Evolutionary conservation across 2,888 invertebrate species (phyloP).

Genomic region (Girardia tigrina): DNA sequence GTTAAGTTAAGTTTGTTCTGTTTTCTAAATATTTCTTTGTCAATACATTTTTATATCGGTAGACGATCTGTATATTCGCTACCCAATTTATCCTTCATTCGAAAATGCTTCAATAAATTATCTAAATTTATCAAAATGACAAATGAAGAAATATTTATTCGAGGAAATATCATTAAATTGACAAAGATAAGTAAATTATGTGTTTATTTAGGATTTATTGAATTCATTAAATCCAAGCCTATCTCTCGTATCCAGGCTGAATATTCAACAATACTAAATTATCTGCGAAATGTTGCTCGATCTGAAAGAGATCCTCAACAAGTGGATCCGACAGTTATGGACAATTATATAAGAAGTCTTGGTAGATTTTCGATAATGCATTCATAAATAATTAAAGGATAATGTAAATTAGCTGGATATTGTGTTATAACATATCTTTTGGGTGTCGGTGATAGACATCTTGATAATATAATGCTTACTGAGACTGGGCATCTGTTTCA

Average conservation of each 20-base stretch:
- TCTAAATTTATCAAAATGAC: no score
- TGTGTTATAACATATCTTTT: conserved; percentile 92
- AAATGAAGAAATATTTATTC: no score
- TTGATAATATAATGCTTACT: conserved; percentile 86
- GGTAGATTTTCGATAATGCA: no score
- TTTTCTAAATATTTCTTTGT: no score
- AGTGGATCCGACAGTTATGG: conserved; percentile 69
- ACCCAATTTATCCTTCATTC: no score
- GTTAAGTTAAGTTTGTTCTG: no score
- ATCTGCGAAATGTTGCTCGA: conserved; percentile 73
- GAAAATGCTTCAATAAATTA: no score
- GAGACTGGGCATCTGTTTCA: conserved; percentile 78
- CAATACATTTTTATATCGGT: no score
- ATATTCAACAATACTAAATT: conserved; percentile 75
- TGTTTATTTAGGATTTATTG: conserved; percentile 70
- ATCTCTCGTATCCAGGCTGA: conserved; percentile 66
- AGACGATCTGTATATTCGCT: no score
- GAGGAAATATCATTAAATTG: no score
- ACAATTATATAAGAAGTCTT: conserved; percentile 70
- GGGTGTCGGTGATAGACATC: conserved; percentile 89
- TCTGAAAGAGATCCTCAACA: conserved; percentile 70
- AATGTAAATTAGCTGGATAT: conserved; percentile 70
- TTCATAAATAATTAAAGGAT: no score
- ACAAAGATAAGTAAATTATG: no score
- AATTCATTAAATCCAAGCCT: conserved; percentile 79